These are phyloP conservation scores for Brachypalpus laphriformis DNA, from an alignment of 2,888 invertebrate species.

Conservation along the genomic window DNA sequence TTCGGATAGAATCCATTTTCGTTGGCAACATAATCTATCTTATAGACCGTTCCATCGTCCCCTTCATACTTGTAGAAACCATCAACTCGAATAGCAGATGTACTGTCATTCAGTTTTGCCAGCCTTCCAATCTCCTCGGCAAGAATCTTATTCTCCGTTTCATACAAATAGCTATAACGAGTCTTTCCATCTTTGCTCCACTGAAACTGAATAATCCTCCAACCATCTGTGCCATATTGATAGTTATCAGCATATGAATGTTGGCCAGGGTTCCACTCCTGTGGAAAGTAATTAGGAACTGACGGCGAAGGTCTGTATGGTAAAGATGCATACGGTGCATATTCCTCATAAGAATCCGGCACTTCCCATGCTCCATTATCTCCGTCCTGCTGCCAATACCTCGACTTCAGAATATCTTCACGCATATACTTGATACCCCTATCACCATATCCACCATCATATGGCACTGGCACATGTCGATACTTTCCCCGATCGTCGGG, in stretches of 20 bases:
- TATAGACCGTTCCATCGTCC: constrained; percentile 83
- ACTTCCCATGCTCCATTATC: constrained; percentile 31
- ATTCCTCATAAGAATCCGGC: constrained; percentile 24
- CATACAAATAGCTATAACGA: constrained; percentile 79
- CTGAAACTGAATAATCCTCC: constrained; percentile 80
- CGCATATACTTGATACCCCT: constrained; percentile 81
- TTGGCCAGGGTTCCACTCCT: constrained; percentile 76
- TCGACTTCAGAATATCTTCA: constrained; percentile 17
- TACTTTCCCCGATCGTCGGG: constrained; percentile 85
- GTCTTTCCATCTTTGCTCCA: constrained; percentile 80
- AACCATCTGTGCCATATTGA: constrained; percentile 78
- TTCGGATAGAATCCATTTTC: constrained; percentile 82
- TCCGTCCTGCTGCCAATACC: constrained; percentile 66
- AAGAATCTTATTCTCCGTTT: constrained; percentile 84
- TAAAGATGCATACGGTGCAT: constrained; percentile 75
- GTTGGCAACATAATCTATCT: constrained; percentile 83
- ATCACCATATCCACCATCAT: constrained; percentile 84
- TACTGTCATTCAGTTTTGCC: constrained; percentile 25
- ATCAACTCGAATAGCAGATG: constrained; percentile 44
- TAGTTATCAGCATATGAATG: constrained; percentile 80
- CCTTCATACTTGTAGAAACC: constrained; percentile 87
- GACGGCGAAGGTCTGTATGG: constrained; percentile 27
- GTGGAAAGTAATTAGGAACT: constrained; percentile 36
- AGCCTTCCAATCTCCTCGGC: constrained; percentile 79
- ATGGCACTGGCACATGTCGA: constrained; percentile 83